Evolutionary conservation across 1,140 invertebrate species (phyloP).

Genomic region (Eupristina koningsbergeri): DNA sequence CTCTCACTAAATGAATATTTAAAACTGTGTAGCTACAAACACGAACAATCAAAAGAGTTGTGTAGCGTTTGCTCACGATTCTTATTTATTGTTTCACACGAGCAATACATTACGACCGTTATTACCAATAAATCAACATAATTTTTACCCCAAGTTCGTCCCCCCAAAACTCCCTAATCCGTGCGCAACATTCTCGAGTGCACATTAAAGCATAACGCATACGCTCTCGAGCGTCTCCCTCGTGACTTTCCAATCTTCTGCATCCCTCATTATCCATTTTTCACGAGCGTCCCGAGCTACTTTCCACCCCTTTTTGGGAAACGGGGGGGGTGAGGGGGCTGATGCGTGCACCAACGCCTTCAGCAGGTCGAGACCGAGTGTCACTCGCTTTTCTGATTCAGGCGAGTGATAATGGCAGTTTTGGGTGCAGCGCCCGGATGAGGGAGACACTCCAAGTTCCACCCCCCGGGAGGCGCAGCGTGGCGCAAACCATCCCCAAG

Average conservation of each 20-base stretch:
- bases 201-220: not conserved
- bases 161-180: not conserved
- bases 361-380: conserved; percentile 44
- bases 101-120: not conserved
- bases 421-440: conserved; percentile 39
- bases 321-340: not conserved
- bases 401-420: conserved; percentile 46
- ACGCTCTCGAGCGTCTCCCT: not conserved
- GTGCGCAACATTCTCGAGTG: conserved; percentile 3
- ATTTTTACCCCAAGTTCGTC: not conserved
- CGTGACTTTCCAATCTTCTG: conserved; percentile 28
- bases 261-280: conserved; percentile 35
- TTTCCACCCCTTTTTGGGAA: conserved; percentile 21
- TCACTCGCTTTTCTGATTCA: conserved; percentile 3
- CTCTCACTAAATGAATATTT: not conserved
- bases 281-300: conserved; percentile 28
- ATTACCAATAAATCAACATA: conserved; percentile 6
- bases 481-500: conserved; percentile 6
- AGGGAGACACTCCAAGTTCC: conserved; percentile 39
- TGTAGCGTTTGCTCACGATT: not conserved
- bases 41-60: not conserved
- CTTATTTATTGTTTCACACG: not conserved
- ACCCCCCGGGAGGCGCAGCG: not conserved
- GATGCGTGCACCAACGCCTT: conserved; percentile 1
- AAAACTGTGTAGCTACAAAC: not conserved